Percentiles rank a stretch among this genome's conserved stretches.
These are phyloP conservation scores for Exocentrus adspersus DNA, from an alignment of 2,888 invertebrate genomes.

Conservation along the genomic window DNA sequence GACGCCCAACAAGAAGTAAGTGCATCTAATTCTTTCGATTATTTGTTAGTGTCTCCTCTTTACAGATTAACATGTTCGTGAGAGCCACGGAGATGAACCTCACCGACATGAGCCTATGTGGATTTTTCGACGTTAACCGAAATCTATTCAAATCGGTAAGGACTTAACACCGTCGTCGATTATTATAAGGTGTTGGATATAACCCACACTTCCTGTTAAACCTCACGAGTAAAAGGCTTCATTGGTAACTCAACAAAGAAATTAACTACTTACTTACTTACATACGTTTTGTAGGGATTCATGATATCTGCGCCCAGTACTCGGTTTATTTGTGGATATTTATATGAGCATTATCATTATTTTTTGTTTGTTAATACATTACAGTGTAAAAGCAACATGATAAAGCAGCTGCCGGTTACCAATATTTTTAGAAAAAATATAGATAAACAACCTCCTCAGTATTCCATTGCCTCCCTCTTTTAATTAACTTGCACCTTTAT, in stretches of 20 bases:
- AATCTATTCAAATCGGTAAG: slow-evolving; percentile 78
- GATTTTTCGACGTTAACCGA: slow-evolving; percentile 78
- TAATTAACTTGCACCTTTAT: background rate
- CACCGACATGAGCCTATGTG: slow-evolving; percentile 77
- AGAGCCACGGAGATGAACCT: slow-evolving; percentile 82
- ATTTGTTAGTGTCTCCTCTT: slow-evolving; percentile 7
- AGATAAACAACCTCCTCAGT: too few species aligned
- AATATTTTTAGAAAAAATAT: too few species aligned
- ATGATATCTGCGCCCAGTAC: background rate
- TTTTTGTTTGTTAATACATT: too few species aligned
- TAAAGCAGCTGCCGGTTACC: background rate
- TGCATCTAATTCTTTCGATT: background rate
- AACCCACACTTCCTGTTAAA: background rate
- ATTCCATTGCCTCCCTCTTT: background rate
- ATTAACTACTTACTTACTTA: too few species aligned
- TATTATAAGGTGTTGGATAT: background rate
- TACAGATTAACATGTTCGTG: slow-evolving; percentile 76
- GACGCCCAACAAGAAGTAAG: slow-evolving; percentile 75
- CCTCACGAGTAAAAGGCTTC: background rate
- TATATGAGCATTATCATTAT: background rate
- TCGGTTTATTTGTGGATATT: background rate
- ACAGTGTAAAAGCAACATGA: too few species aligned
- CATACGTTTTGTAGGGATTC: slow-evolving; percentile 8
- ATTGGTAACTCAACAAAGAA: background rate
- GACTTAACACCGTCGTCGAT: slow-evolving; percentile 8